Base-by-base conservation (phyloP, 1,140 invertebrate species). In the Nephotettix cincticeps region DNA sequence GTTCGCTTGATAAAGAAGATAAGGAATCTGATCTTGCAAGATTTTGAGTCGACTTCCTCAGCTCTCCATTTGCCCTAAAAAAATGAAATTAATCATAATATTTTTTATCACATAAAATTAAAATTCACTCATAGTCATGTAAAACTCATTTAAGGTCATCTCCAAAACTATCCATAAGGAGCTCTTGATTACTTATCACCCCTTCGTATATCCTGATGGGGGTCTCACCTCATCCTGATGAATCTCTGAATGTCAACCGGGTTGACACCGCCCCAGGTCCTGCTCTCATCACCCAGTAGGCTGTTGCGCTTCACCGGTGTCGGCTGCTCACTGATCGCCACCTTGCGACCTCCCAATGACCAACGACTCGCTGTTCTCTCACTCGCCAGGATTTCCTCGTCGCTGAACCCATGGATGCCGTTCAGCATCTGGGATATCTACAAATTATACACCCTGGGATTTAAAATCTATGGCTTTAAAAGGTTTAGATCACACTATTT, bases 351-450 rank as follows among this genome's bases (percentile, higher is more conserved):
- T 81, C 78, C 0, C 85, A 86, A 79, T 1, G 82, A 83, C 56
- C 79, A 77, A 80, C 77, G 0, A 84, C 85, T 23, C 87, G 81
- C 19, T 81, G 84, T 84, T 87, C 88, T 14, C 79, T 91, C 90
- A 77, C 85, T 89, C 1, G 88, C 86, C 36, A 91, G 77, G 25
- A 91, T 90, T 67, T 90, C 84, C 1, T 88, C 87, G 69, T 90
- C 88, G 36, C 84, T 84, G 78, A 90, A 89, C 40, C 88, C 86
- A 72, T 89, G 82, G 29, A 89, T 81, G 1, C 87, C 88, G 23
- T 27, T 51, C 27, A 27, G 72, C 72, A 32, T 89, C 90, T 45
- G 93, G 80, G 3, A 91, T 88, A 74, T 90, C 90, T 0, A 92
- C 90, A 28, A 93, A 85, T n/a, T n/a, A n/a, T n/a, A n/a, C n/a